Percentiles rank a stretch among this genome's conserved stretches.
Evolutionary conservation across 2,113 vertebrate genomes (phyloP).

Genomic region (Prionailurus bengalensis): DNA sequence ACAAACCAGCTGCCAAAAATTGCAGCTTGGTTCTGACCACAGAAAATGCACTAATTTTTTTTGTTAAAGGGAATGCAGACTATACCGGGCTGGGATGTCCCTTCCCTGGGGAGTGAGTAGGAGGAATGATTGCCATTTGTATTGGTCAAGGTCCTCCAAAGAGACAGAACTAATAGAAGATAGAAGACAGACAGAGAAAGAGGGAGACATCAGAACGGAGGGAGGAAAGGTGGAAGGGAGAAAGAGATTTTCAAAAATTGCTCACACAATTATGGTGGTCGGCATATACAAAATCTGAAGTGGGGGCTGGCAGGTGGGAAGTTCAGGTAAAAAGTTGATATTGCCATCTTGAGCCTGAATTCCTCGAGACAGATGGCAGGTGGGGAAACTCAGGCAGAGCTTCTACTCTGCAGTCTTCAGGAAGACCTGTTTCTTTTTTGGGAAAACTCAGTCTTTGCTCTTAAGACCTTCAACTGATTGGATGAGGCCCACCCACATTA

Average conservation of each 20-base stretch:
- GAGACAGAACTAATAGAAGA: background rate
- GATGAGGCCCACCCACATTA: background rate
- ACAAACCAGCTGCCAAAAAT: background rate
- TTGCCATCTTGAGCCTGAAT: background rate
- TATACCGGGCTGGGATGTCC: background rate
- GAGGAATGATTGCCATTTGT: background rate
- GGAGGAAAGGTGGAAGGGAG: too few species aligned
- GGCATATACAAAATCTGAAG: background rate
- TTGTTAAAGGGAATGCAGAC: background rate
- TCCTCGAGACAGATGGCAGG: background rate
- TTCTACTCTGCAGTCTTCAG: background rate
- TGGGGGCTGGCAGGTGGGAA: background rate
- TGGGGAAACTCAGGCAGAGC: background rate
- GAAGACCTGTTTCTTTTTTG: background rate
- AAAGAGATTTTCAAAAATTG: background rate
- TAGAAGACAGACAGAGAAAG: too few species aligned
- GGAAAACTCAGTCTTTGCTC: background rate
- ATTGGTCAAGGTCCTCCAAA: background rate
- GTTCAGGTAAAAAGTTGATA: background rate
- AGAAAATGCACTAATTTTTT: background rate
- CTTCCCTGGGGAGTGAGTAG: background rate
- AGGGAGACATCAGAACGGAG: background rate
- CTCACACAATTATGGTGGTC: background rate
- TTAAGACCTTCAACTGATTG: background rate
- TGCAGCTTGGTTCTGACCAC: background rate